These are phyloP conservation scores for Chrysemys picta DNA, from an alignment of 2,113 vertebrate genomes.

Conservation along the genomic window DNA sequence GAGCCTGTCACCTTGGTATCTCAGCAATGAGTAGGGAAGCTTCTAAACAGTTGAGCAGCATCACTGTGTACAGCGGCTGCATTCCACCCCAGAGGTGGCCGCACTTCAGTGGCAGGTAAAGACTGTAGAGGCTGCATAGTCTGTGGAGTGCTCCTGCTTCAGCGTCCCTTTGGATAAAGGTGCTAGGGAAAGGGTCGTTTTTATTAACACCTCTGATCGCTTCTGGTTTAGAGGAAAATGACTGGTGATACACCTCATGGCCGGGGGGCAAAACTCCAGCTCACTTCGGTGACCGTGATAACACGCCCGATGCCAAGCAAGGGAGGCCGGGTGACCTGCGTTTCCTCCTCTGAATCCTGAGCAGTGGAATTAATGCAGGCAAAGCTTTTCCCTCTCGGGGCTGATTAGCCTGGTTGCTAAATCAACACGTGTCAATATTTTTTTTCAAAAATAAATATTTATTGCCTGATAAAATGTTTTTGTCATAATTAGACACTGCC, in stretches of 20 bases:
- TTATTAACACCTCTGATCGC: not conserved
- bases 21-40: conserved; percentile 38
- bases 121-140: not conserved
- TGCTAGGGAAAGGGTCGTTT: not conserved
- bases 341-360: not conserved
- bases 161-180: not conserved
- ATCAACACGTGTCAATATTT: not conserved
- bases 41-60: not conserved
- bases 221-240: not conserved
- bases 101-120: not conserved
- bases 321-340: not conserved
- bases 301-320: not conserved
- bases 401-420: not conserved
- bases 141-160: not conserved
- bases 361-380: not conserved
- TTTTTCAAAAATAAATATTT: not conserved
- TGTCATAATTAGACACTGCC: not conserved
- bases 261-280: not conserved
- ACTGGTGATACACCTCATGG: not conserved
- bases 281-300: not conserved
- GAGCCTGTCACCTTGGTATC: conserved; percentile 30
- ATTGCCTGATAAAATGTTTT: not conserved
- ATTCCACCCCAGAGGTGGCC: not conserved
- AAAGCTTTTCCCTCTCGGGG: not conserved
- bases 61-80: not conserved